Evolutionary conservation across 2,113 vertebrate genomes (phyloP).

Genomic region (Cervus canadensis): DNA sequence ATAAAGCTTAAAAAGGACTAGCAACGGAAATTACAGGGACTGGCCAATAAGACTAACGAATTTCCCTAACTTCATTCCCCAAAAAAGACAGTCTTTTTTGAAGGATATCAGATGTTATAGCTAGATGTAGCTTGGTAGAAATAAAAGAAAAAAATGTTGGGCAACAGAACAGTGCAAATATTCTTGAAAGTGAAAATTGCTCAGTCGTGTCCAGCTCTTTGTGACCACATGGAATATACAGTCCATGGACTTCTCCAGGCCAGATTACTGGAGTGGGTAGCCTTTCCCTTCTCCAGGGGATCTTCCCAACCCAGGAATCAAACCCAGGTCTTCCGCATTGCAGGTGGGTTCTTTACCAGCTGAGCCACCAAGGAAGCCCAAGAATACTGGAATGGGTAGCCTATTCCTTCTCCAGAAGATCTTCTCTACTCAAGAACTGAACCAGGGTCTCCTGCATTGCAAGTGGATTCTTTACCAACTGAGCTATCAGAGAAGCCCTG

Average conservation of each 20-base stretch:
- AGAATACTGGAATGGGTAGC: too few relatives aligned
- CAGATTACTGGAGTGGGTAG: too few relatives aligned
- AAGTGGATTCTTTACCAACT: background rate
- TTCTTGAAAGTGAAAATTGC: background rate
- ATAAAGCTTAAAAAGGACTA: background rate
- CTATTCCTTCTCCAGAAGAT: too few relatives aligned
- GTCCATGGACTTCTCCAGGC: too few relatives aligned
- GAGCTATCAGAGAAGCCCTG: background rate
- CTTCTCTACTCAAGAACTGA: too few relatives aligned
- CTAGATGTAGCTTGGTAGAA: background rate
- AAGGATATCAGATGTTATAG: background rate
- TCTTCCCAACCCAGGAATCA: too few relatives aligned
- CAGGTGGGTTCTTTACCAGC: too few relatives aligned
- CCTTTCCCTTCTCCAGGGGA: too few relatives aligned
- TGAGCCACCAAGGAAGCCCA: too few relatives aligned
- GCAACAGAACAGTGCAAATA: background rate
- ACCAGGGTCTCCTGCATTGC: background rate
- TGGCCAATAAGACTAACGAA: background rate
- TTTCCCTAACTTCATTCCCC: background rate
- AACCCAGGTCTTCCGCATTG: too few relatives aligned
- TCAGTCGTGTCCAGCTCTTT: background rate
- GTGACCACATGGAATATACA: too few relatives aligned
- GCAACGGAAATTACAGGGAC: background rate
- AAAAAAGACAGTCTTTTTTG: background rate
- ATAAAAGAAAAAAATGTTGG: background rate